Base-by-base conservation (phyloP, 2,113 vertebrate species). In the Anthoscopus minutus region DNA sequence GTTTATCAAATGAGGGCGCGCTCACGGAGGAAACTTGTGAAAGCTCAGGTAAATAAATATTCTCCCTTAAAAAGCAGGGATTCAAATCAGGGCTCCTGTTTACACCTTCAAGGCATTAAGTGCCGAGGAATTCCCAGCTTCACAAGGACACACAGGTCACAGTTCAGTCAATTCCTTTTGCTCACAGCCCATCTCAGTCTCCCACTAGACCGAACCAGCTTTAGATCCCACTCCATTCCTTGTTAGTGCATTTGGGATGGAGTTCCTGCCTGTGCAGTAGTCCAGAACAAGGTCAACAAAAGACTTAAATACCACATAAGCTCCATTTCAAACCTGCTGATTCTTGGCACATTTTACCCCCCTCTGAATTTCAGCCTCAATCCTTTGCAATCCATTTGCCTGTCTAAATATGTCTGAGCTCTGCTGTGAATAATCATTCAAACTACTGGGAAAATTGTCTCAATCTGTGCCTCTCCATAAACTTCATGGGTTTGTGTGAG, bases 211-310 rank as follows among this genome's bases (percentile, higher is more conserved):
- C 1, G 0, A 58, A 25, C 0, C 2, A 76, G 33, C n/a, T 31
- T 22, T 51, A 58, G 53, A n/a, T 58, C 66, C 54, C 20, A 30
- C 20, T 67, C 7, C 5, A 7, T 71, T 64, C 87, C 81, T 73
- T 64, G 69, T 38, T 28, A 44, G 45, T 72, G 70, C 54, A 16
- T 60, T 80, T 4, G 37, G 66, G 86, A 76, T 57, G 74, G 72
- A 77, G 82, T 50, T 76, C 74, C 70, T 9, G 30, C 82, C 62
- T 80, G 60, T 92, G 50, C 74, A 73, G 10, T n/a, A 69, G 76
- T 65, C 88, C 90, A 96, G 90, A 92, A 90, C 70, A 86, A 93
- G 58, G 67, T 82, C 82, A 89, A 92, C 92, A 93, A 94, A 94
- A 83, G 95, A 38, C 74, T 73, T 47, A 45, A 94, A 89, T 92